phyloP scores from a whole-genome alignment of 2,797 vertebrate species.

The Sphenodon punctatus region DNA sequence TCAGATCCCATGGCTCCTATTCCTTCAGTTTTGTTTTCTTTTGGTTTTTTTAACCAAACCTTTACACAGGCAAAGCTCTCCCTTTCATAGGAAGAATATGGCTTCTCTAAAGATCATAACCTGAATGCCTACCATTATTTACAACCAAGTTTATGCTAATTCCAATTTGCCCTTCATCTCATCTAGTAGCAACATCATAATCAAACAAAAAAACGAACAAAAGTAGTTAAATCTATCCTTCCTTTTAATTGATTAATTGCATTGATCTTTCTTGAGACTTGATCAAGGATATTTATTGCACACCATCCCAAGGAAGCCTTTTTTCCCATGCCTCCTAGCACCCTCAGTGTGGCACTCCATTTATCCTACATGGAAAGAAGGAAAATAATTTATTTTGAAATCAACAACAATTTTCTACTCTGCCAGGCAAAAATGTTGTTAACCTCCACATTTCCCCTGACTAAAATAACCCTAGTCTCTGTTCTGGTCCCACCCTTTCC shows the following conservation, averaged over 20 bases:
- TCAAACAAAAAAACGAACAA: background rate
- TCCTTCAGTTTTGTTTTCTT: too few relatives aligned
- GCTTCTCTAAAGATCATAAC: background rate
- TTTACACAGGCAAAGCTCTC: background rate
- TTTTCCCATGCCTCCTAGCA: background rate
- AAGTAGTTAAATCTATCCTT: background rate
- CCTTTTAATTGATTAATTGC: constrained; percentile 18
- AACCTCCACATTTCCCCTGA: background rate
- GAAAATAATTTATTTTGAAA: constrained; percentile 16
- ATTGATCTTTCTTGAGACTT: background rate
- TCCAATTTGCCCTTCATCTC: background rate
- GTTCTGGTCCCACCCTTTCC: too few relatives aligned
- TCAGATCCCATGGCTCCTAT: background rate
- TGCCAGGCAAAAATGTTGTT: constrained; percentile 1
- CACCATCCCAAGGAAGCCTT: background rate
- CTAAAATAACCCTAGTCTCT: background rate
- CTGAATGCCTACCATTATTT: background rate
- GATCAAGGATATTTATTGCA: background rate
- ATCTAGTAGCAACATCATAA: background rate
- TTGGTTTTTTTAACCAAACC: too few relatives aligned
- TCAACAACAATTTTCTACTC: background rate
- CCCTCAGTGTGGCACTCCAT: background rate
- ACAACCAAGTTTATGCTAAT: background rate
- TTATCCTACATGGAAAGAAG: constrained; percentile 8
- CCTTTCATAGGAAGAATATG: background rate